Conservation (phyloP, 1,140 invertebrate species). For the Andricus grossulariae region DNA sequence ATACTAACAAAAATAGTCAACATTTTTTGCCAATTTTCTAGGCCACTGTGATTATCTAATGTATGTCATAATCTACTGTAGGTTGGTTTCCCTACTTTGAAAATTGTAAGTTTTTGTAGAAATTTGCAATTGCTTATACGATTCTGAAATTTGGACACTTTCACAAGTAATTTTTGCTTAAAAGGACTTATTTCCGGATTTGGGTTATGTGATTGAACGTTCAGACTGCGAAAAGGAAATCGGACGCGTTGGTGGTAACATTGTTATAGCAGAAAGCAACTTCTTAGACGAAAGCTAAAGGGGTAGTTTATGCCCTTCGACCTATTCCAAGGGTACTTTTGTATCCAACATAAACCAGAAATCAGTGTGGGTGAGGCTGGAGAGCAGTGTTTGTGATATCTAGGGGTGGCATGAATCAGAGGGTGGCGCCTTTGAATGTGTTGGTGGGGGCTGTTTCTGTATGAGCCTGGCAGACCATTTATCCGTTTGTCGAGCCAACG, state of each 20-base stretch:
- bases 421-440: constrained; percentile 39
- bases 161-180: neutral
- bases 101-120: no score
- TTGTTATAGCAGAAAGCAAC: constrained; percentile 5
- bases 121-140: no score
- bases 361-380: neutral
- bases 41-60: no score
- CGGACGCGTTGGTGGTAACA: no score
- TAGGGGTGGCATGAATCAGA: constrained; percentile 54
- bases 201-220: no score
- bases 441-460: constrained; percentile 53
- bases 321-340: constrained; percentile 18
- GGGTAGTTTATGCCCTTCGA: constrained; percentile 38
- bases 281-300: constrained; percentile 40
- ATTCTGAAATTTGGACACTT: neutral
- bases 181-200: neutral
- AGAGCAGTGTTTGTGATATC: constrained; percentile 22
- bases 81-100: no score
- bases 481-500: constrained; percentile 52
- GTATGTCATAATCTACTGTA: no score
- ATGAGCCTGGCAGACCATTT: constrained; percentile 55
- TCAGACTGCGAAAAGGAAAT: no score
- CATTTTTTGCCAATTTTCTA: no score
- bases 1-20: no score
- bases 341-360: neutral